phyloP scores from a whole-genome alignment of 2,113 vertebrate species.

The Pseudopipra pipra region DNA sequence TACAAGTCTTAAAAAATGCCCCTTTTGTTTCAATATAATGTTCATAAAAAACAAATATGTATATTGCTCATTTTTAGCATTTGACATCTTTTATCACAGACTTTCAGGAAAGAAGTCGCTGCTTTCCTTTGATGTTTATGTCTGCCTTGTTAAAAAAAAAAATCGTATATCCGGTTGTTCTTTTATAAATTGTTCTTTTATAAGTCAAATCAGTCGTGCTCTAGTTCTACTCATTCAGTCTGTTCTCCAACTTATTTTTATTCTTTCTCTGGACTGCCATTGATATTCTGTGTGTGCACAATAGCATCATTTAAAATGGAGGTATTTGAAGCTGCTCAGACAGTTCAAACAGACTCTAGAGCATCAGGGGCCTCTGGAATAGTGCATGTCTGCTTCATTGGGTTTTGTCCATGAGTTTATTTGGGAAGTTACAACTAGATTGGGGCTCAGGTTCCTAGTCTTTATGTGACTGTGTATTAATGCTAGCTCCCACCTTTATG shows the following conservation, averaged over 20 bases:
- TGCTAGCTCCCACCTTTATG: neutral
- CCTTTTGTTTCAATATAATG: neutral
- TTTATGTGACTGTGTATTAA: neutral
- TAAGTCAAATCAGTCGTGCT: neutral
- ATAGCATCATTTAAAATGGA: neutral
- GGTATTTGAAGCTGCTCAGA: neutral
- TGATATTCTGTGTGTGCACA: neutral
- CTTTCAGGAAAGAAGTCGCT: neutral
- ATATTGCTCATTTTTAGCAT: neutral
- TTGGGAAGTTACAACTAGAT: neutral
- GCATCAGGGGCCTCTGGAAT: neutral
- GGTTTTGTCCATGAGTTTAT: neutral
- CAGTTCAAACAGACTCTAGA: neutral
- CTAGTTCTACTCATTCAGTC: neutral
- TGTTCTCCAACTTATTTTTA: neutral
- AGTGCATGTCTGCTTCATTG: rapidly evolving
- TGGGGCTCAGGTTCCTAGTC: neutral
- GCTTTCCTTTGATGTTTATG: neutral
- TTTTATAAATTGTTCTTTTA: neutral
- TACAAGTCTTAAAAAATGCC: neutral
- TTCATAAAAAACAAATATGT: neutral
- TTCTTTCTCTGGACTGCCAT: neutral
- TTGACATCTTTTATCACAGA: neutral
- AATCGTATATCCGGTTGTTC: neutral
- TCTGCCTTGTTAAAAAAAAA: neutral